Base-by-base conservation (phyloP, 2,888 invertebrate species). In the Muschampia staudingeri region DNA sequence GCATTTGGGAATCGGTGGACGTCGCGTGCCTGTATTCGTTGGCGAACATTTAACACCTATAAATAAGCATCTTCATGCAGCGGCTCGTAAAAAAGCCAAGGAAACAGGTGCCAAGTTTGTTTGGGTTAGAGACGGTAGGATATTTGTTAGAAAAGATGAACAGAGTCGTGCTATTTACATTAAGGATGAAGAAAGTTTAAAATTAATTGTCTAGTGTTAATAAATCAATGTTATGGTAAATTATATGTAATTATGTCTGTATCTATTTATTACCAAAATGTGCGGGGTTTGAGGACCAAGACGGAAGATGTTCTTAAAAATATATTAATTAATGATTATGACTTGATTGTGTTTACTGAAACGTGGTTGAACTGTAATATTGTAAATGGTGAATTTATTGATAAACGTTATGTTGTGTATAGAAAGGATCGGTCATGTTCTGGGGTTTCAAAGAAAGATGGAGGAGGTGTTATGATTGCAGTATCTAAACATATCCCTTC, bases 1-100 rank as follows among this genome's bases (percentile, higher is more conserved):
- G 14, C 85, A 86, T 67, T 81, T 88, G 0, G 86, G 87, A 52
- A 71, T 78, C 6, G 77, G 70, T 9, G 77, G 77, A 11, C 48
- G 52, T 14, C 37, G 69, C 6, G n/a, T 37, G 37, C 77, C 77
- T 8, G 52, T 77, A 37, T 77, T 70, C 37, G 77, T 77, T 5
- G 5, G 52, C 11, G 78, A 78, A 61, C 78, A 78, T 71, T 30
- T 78, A 1, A 56, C 78, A 11, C 56, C 42, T 0, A 42, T 16
- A 16, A 78, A 78, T 25, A 78, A 78, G 25, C 42, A 69, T 14
- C 52, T 78, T 2, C 78, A 78, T 52, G 78, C 78, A 11, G 70
- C 78, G 5, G 34, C 78, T 25, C 70, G 78, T 0, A 78, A 71
- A 12, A 70, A 70, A 30, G 71, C 78, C 1, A 78, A 78, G 37